Evolutionary conservation across 2,888 invertebrate species (phyloP).

Genomic region (Cheilosia scutellata): DNA sequence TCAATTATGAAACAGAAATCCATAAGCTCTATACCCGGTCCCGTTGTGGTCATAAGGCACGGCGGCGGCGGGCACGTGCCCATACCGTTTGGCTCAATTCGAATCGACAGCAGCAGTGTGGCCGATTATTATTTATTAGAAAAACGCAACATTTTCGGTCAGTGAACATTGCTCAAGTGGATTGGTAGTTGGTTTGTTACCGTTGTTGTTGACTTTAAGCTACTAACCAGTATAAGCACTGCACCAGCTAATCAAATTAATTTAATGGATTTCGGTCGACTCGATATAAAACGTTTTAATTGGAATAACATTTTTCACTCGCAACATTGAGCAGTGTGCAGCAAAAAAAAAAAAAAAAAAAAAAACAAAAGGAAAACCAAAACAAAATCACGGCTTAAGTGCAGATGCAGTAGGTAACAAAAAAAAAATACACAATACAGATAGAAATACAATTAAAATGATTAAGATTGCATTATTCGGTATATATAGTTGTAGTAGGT

Average conservation of each 20-base stretch:
- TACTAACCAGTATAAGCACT: not conserved
- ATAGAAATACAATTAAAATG: slow-evolving; percentile 15
- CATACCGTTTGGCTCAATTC: slow-evolving; percentile 31
- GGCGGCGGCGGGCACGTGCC: not conserved
- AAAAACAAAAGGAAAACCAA: slow-evolving; percentile 30
- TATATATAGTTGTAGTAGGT: slow-evolving; percentile 15
- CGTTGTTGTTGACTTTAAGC: slow-evolving; percentile 40
- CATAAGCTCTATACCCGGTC: slow-evolving; percentile 15
- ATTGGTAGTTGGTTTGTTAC: not conserved
- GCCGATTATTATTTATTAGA: slow-evolving; percentile 48
- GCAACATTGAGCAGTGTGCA: slow-evolving; percentile 57
- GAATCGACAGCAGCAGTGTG: slow-evolving; percentile 11
- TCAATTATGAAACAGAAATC: slow-evolving; percentile 59
- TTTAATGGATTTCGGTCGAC: slow-evolving; percentile 73
- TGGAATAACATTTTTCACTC: slow-evolving; percentile 64
- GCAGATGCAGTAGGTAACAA: slow-evolving; percentile 21
- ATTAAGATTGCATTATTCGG: slow-evolving; percentile 4
- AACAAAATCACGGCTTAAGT: slow-evolving; percentile 6
- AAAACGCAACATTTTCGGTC: slow-evolving; percentile 68
- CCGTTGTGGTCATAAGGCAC: slow-evolving; percentile 17
- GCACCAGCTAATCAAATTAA: slow-evolving; percentile 64
- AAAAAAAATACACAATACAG: slow-evolving; percentile 10
- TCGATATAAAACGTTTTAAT: slow-evolving; percentile 52
- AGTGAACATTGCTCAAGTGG: slow-evolving; percentile 43
- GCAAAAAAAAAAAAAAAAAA: slow-evolving; percentile 42